These are phyloP conservation scores for Cebidichthys violaceus DNA, from an alignment of 2,113 vertebrate genomes.

Conservation along the genomic window DNA sequence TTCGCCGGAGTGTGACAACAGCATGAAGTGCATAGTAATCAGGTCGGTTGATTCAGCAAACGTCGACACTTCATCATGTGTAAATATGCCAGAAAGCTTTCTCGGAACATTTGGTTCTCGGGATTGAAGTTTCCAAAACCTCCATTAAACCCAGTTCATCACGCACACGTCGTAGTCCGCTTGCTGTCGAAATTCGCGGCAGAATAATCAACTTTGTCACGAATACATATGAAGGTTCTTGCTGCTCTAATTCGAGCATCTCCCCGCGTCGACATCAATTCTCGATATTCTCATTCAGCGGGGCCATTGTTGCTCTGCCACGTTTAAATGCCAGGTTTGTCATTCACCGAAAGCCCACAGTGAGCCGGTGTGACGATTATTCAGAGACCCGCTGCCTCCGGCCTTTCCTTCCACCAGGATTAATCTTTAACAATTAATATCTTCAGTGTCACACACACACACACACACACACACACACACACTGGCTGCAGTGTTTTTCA, in stretches of 20 bases:
- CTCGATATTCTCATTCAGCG: conserved; percentile 13
- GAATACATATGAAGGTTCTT: not conserved
- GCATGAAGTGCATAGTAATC: conserved; percentile 38
- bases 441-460: conserved; percentile 8
- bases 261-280: not conserved
- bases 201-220: not conserved
- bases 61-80: conserved; percentile 35
- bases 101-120: conserved; percentile 38
- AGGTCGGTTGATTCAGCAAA: conserved; percentile 49
- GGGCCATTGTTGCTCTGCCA: conserved; percentile 30
- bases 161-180: not conserved
- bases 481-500: conserved; percentile 27
- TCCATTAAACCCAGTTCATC: conserved; percentile 53
- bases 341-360: conserved; percentile 35
- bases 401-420: conserved; percentile 46
- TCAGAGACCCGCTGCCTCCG: conserved; percentile 36
- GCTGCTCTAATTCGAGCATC: conserved; percentile 19
- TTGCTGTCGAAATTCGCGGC: not conserved
- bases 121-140: conserved; percentile 44
- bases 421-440: conserved; percentile 54
- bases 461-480: conserved; percentile 3
- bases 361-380: conserved; percentile 40
- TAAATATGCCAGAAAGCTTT: conserved; percentile 49
- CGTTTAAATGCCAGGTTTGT: conserved; percentile 63
- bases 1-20: conserved; percentile 26